These are phyloP conservation scores for Nymphalis c-album DNA, from an alignment of 2,888 invertebrate species.

Conservation along the genomic window DNA sequence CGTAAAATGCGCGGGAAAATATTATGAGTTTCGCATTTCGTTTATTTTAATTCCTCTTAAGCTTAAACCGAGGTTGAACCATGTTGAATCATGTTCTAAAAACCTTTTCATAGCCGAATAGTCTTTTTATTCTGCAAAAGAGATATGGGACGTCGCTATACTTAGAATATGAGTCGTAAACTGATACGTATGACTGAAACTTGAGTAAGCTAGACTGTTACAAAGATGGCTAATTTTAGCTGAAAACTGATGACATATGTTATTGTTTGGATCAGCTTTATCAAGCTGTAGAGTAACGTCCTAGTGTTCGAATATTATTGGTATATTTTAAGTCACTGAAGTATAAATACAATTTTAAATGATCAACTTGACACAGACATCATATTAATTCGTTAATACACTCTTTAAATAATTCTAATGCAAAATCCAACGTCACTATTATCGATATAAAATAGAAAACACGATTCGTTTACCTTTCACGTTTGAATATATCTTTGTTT, in stretches of 20 bases:
- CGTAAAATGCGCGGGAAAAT: conserved; percentile 1
- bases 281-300: neutral
- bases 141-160: conserved; percentile 30
- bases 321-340: too few relatives aligned
- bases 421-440: too few relatives aligned
- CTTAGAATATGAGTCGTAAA: conserved; percentile 39
- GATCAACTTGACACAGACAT: too few relatives aligned
- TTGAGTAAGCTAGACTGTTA: conserved; percentile 36
- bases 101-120: conserved; percentile 13
- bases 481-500: too few relatives aligned
- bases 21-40: conserved; percentile 2
- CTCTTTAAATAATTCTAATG: too few relatives aligned
- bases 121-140: conserved; percentile 28
- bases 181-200: conserved; percentile 36
- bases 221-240: conserved; percentile 32
- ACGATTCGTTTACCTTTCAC: too few relatives aligned
- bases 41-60: conserved; percentile 2
- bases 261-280: conserved; percentile 6
- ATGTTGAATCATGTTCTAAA: conserved; percentile 25
- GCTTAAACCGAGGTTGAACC: conserved; percentile 4
- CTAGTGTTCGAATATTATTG: neutral
- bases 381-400: too few relatives aligned
- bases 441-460: too few relatives aligned
- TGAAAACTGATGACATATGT: conserved; percentile 28
- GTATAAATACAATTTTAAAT: too few relatives aligned